Evolutionary conservation across 2,797 vertebrate genomes (phyloP), one percentile per base, ranked within the genome.

Genomic region (Protosalanx chinensis): DNA sequence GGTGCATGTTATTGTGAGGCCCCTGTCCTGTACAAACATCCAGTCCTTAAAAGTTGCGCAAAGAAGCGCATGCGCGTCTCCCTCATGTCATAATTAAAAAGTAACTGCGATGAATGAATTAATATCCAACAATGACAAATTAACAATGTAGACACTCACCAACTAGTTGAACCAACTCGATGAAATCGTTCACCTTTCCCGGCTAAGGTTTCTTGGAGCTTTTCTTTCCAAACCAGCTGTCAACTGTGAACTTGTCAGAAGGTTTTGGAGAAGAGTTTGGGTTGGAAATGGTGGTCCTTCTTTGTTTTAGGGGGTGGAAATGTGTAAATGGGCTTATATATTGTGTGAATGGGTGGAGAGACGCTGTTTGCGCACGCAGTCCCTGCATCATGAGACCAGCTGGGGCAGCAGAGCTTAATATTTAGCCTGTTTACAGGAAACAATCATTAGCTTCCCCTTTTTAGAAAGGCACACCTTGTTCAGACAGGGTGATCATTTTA

Each of bases 361-460:
- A 56, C 35, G 46, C 23, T 18, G n/a, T 33, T 41, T 72, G 37
- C 60, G 37, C 85, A 82, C 89, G 87, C 88, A 85, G 88, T 78
- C 71, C 70, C 82, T 71, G 32, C 64, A 86, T 91, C 90, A 92
- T 86, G 88, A 70, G 89, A 91, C 83, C 60, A 13, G 75, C 70
- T 63, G 83, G 66, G 75, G 89, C 71, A 56, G 57, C 64, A 57
- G 16, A 59, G 53, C 75, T 72, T 91, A 90, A 91, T 90, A 79
- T 90, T 90, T 89, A 89, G 72, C 86, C 29, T 78, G 77, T 84
- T 80, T 87, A 79, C 82, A 75, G 30, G 62, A 76, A 79, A 64
- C 30, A 70, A 67, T 79, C 89, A 85, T 88, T 87, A 80, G 79
- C 66, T 77, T n/a, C 32, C 12, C 29, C 5, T 66, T 66, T 68